These are phyloP conservation scores for Asarcornis scutulata DNA, from an alignment of 2,113 vertebrate genomes.

Conservation along the genomic window DNA sequence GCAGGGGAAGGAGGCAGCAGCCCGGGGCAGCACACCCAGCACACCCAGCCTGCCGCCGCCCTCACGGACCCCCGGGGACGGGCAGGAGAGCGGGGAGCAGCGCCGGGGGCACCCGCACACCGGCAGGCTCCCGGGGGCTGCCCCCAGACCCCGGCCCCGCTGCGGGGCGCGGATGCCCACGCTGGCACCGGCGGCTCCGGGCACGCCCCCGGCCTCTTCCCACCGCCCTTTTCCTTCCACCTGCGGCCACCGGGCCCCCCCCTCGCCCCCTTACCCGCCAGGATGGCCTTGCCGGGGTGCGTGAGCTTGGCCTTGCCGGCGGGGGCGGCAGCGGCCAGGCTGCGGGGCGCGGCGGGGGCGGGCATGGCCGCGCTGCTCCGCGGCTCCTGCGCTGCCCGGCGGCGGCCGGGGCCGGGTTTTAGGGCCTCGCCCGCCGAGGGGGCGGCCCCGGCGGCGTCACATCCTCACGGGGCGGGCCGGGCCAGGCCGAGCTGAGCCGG, in stretches of 20 bases:
- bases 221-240: too few species aligned
- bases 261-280: conserved; percentile 80
- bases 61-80: too few species aligned
- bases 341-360: conserved; percentile 37
- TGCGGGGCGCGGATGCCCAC: neutral
- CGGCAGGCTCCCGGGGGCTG: too few species aligned
- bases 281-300: conserved; percentile 79
- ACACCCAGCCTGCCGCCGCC: neutral
- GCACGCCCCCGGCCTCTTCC: neutral
- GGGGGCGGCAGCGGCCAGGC: conserved; percentile 79
- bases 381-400: neutral
- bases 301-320: conserved; percentile 75
- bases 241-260: too few species aligned
- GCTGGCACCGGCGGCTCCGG: neutral
- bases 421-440: conserved; percentile 12
- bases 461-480: neutral
- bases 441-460: conserved; percentile 68
- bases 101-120: too few species aligned
- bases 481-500: too few species aligned
- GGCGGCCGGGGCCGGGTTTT: neutral
- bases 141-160: too few species aligned
- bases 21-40: neutral
- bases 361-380: neutral
- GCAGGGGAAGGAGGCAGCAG: conserved; percentile 9
- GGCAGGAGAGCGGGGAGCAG: too few species aligned